Evolutionary conservation across 2,797 vertebrate species (phyloP), one percentile per base, ranked within the genome.

Genomic region (Parauchenoglanis punctatus): DNA sequence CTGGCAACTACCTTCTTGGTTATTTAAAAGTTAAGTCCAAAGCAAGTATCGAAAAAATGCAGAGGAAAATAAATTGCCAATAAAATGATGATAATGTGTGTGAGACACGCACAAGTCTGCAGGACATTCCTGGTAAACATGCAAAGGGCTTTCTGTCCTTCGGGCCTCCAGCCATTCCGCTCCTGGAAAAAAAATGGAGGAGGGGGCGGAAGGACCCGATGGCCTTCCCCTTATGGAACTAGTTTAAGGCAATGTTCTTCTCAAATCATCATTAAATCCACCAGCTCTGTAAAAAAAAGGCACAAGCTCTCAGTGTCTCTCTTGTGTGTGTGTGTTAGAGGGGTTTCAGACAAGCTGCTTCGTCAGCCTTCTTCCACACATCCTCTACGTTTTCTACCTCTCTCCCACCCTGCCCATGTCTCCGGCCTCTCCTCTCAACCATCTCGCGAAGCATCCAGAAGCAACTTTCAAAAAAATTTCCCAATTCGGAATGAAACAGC

Each of bases 161-260:
- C 92, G 93, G 93, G 92, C 92, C 93, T 90, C 87, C 31, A 85
- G 87, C 91, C 86, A 89, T 91, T 88, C 92, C 80, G 85, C 88
- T 91, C 83, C 88, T 81, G 82, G 73, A 87, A 73, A 84, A 89
- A 73, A 86, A 85, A 81, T 8, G n/a, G 54, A 65, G 70, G 87
- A 56, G 84, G 73, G 78, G 67, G 81, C 52, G 1, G 76, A 78
- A 82, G 87, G 81, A 85, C 86, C 28, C 65, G 40, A 86, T 72
- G 87, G 88, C 91, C 90, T 80, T 83, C 91, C 87, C 87, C 87
- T 94, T 90, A 93, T 89, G 92, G 92, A 94, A 92, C 91, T 94
- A 92, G 95, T 94, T 97, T 98, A 99, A 99, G 98, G 98, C 98
- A 97, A 97, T 94, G 95, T 95, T 97, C 96, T 96, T 96, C 95